These are phyloP conservation scores for Naso thynnoides DNA, from an alignment of 2,797 vertebrate species.

Conservation along the genomic window DNA sequence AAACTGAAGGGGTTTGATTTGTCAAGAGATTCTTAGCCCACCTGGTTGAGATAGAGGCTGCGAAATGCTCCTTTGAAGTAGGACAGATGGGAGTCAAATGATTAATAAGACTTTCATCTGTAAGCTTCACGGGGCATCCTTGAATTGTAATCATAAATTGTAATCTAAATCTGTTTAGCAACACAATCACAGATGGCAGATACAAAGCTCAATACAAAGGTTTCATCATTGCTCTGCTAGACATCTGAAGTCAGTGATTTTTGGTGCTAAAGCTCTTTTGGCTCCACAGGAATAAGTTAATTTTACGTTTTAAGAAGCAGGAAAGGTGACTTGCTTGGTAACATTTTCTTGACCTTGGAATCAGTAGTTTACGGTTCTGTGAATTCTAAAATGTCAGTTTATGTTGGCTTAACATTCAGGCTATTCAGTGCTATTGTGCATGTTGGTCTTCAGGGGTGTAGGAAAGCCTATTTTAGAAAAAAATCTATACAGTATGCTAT, in stretches of 20 bases:
- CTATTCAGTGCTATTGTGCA: too few relatives aligned
- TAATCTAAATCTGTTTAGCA: background rate
- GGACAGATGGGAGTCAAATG: constrained; percentile 10
- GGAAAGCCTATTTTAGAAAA: too few relatives aligned
- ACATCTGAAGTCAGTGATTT: background rate
- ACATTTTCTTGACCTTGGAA: background rate
- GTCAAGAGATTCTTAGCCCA: constrained; percentile 49
- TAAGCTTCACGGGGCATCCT: background rate
- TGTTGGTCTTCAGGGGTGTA: too few relatives aligned
- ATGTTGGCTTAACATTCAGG: too few relatives aligned
- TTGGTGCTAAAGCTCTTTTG: background rate
- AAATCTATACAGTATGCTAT: too few relatives aligned
- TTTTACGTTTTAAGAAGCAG: constrained; percentile 5
- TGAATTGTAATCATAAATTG: constrained; percentile 1
- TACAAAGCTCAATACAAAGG: background rate
- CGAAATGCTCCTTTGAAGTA: constrained; percentile 38
- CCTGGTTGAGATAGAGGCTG: constrained; percentile 33
- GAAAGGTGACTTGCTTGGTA: background rate
- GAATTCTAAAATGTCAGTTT: too few relatives aligned
- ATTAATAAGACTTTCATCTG: constrained; percentile 38
- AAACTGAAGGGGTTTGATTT: constrained; percentile 47
- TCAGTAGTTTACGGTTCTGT: too few relatives aligned
- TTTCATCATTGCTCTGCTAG: background rate
- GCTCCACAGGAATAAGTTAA: background rate
- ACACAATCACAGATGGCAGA: background rate